Conservation (phyloP, 2,888 invertebrate genomes). For the Ecdyonurus torrentis region DNA sequence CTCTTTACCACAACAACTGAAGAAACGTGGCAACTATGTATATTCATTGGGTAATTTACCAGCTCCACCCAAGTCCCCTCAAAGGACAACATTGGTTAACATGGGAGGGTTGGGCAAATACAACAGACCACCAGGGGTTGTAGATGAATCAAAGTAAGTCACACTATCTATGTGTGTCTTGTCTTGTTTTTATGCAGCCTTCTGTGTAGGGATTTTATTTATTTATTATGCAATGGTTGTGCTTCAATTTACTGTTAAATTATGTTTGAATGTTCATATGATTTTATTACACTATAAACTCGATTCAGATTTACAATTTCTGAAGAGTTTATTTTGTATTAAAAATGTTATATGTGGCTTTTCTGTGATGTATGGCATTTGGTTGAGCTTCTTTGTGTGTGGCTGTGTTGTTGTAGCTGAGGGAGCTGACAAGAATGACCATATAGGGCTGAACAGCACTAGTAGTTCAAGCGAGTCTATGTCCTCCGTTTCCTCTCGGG, state of each 20-base stretch:
- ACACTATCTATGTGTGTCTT: neutral
- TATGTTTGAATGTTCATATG: neutral
- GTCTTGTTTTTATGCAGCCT: too few relatives aligned
- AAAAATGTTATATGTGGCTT: neutral
- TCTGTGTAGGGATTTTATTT: too few relatives aligned
- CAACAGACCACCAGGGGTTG: neutral
- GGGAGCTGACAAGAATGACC: neutral
- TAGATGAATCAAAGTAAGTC: slow-evolving; percentile 2
- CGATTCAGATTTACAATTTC: too few relatives aligned
- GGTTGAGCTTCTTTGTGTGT: neutral
- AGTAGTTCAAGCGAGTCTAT: slow-evolving; percentile 80
- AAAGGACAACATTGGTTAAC: neutral
- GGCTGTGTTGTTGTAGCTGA: neutral
- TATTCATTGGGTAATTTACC: neutral
- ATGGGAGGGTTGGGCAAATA: neutral
- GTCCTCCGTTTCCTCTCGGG: slow-evolving; percentile 33
- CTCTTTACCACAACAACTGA: neutral
- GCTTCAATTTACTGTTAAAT: neutral
- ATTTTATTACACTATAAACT: too few relatives aligned
- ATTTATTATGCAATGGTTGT: too few relatives aligned
- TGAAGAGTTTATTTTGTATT: neutral
- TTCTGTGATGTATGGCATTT: neutral
- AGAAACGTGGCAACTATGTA: neutral
- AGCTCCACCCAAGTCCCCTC: neutral
- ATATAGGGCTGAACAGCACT: slow-evolving; percentile 30